Percentiles rank a stretch among this genome's conserved stretches.
Evolutionary conservation across 53 echinoderm and acorn worm genomes (phyloP).

Genomic region (Holothuria leucospilota): DNA sequence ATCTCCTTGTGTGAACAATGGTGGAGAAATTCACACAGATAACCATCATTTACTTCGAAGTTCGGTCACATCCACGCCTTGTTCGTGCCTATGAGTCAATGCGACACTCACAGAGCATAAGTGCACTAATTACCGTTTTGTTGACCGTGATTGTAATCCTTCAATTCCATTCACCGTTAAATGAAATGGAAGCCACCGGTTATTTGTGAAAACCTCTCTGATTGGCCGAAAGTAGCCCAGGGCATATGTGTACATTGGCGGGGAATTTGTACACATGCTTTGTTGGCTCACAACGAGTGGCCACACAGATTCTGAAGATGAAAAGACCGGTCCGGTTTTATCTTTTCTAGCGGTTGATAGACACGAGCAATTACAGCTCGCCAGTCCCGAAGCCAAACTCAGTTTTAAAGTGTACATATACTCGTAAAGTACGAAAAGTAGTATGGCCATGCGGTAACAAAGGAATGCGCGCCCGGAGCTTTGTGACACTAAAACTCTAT

Average conservation of each 20-base stretch:
- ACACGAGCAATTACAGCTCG: neutral
- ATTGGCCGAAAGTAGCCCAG: slow-evolving; percentile 4
- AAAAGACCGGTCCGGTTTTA: neutral
- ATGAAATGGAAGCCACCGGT: too few species aligned
- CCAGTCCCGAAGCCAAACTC: neutral
- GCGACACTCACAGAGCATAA: too few species aligned
- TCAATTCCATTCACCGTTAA: too few species aligned
- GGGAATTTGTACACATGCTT: slow-evolving; percentile 10
- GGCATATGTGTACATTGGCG: slow-evolving; percentile 26
- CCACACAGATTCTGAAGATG: neutral
- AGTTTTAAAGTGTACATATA: neutral
- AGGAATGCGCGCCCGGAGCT: slow-evolving; percentile 1
- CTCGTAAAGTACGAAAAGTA: neutral
- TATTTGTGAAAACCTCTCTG: neutral
- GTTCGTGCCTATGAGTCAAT: too few species aligned
- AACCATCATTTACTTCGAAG: too few species aligned
- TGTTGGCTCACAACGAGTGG: neutral
- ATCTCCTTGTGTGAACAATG: too few species aligned
- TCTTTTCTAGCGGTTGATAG: neutral
- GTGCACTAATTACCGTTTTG: too few species aligned
- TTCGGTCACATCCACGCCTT: too few species aligned
- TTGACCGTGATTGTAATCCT: too few species aligned
- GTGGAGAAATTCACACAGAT: too few species aligned
- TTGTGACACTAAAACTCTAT: neutral
- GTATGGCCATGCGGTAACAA: neutral